Evolutionary conservation across 2,113 vertebrate genomes (phyloP).

Genomic region (Epinephelus fuscoguttatus): DNA sequence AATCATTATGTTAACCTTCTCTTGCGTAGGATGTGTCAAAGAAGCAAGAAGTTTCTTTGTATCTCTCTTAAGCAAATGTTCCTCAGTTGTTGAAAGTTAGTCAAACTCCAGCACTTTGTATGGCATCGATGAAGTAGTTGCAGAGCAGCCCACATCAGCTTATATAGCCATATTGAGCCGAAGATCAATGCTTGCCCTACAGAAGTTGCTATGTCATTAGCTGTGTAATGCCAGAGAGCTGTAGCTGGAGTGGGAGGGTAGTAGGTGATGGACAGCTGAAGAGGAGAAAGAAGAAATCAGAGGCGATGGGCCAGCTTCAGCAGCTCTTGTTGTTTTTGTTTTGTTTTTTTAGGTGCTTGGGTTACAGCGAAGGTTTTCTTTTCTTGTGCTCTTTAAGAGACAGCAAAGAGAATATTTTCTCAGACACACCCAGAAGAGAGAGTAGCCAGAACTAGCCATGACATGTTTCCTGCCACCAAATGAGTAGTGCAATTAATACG

Average conservation of each 20-base stretch:
- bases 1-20: background rate
- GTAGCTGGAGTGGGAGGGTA: constrained; percentile 28
- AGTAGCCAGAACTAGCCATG: constrained; percentile 14
- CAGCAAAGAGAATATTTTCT: constrained; percentile 10
- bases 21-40: background rate
- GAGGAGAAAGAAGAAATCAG: background rate
- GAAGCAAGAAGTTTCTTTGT: background rate
- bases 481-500: constrained; percentile 37
- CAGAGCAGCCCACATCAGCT: constrained; percentile 30
- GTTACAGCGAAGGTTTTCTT: background rate
- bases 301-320: background rate
- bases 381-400: background rate
- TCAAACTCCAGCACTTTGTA: background rate
- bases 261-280: constrained; percentile 5
- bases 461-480: constrained; percentile 47
- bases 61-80: background rate
- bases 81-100: background rate
- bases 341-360: background rate
- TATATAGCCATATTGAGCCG: constrained; percentile 40
- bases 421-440: constrained; percentile 17
- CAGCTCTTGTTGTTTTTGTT: background rate
- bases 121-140: constrained; percentile 2
- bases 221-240: constrained; percentile 32
- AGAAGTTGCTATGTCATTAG: constrained; percentile 40
- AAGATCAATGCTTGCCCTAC: constrained; percentile 40